These are phyloP conservation scores for Sciurus niger DNA, from an alignment of 2,113 vertebrate species.

Conservation along the genomic window DNA sequence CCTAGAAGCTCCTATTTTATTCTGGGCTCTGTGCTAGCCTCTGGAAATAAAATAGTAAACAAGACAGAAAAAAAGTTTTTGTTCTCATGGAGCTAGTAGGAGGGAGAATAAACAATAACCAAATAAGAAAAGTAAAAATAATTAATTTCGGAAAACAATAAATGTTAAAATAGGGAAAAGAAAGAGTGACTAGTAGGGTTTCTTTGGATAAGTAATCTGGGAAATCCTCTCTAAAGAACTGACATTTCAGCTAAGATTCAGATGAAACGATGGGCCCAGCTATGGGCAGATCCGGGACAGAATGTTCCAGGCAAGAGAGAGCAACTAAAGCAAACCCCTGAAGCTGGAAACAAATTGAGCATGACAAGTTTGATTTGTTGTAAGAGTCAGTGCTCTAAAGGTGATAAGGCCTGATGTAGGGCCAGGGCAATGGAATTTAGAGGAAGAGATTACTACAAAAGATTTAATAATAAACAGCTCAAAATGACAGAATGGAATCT, in stretches of 20 bases:
- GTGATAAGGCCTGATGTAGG: not conserved
- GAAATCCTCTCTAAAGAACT: not conserved
- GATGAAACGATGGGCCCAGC: not conserved
- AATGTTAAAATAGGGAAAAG: not conserved
- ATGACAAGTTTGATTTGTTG: not conserved
- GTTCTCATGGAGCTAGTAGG: not conserved
- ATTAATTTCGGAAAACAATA: conserved; percentile 1
- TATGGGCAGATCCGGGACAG: not conserved
- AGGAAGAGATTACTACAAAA: not conserved
- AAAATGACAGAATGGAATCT: not conserved
- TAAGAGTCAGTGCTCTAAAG: not conserved
- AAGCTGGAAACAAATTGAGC: not conserved
- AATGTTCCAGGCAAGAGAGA: not conserved
- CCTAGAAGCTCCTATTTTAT: not conserved
- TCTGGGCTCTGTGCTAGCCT: not conserved
- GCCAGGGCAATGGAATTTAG: not conserved
- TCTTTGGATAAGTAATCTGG: not conserved
- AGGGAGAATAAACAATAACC: not conserved
- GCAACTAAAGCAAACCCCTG: not conserved
- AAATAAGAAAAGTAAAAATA: not conserved
- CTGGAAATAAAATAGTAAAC: not conserved
- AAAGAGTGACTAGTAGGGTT: not conserved
- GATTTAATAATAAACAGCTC: not conserved
- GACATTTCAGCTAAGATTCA: not conserved
- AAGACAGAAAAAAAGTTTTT: not conserved